Evolutionary conservation across 2,113 vertebrate species (phyloP).

Genomic region (Poeciliopsis retropinna): DNA sequence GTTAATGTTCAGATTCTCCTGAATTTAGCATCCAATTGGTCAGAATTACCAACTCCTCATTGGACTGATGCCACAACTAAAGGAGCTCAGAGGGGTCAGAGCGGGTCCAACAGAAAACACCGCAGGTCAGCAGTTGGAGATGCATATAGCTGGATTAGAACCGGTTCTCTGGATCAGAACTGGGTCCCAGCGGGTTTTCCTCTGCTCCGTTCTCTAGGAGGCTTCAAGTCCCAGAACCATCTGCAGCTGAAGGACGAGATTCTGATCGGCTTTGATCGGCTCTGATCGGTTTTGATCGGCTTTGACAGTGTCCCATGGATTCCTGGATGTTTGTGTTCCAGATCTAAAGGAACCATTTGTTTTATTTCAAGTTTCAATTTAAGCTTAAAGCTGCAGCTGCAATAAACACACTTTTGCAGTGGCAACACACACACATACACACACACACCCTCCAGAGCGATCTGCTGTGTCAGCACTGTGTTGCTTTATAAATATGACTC

Average conservation of each 20-base stretch:
- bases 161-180: not conserved
- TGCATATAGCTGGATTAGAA: too few relatives aligned
- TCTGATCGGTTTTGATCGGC: too few relatives aligned
- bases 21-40: too few relatives aligned
- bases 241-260: too few relatives aligned
- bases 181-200: not conserved
- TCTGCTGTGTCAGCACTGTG: constrained; percentile 58
- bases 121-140: not conserved
- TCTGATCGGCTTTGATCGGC: too few relatives aligned
- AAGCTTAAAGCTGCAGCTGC: not conserved
- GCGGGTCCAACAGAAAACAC: constrained; percentile 2
- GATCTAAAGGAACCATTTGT: not conserved
- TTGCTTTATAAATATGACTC: constrained; percentile 64
- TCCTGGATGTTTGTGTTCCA: not conserved
- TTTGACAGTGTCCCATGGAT: not conserved
- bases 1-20: too few relatives aligned
- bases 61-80: too few relatives aligned
- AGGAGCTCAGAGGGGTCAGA: not conserved
- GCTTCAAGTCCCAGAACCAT: too few relatives aligned
- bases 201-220: not conserved
- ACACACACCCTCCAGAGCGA: not conserved
- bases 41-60: too few relatives aligned
- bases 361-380: not conserved
- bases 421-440: not conserved
- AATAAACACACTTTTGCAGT: not conserved